Evolutionary conservation across 2,888 invertebrate species (phyloP), one percentile per base, ranked within the genome.

Genomic region (Cataglyphis altisquamis): DNA sequence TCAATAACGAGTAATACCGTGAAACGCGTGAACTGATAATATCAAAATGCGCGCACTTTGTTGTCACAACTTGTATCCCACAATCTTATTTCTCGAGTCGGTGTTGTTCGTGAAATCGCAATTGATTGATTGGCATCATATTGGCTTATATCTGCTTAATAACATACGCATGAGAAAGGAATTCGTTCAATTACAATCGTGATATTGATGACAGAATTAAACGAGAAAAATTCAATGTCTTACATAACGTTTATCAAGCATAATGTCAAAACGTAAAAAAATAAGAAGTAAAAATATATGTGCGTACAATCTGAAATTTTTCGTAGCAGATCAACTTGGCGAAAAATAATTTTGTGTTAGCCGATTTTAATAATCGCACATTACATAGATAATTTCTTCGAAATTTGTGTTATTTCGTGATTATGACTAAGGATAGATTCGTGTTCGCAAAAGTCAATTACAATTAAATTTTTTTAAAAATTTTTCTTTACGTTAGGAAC

Each of bases 91-190:
- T 15, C 15, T 67, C 15, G 25, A 67, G 45, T 55, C 39, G 52
- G 25, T 67, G 29, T 87, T 64, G 32, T 82, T 87, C 62, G 39
- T 63, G 68, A 83, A 73, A 57, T 82, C 39, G 77, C 39, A 48
- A 83, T 87, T 63, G 64, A 78, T 88, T 66, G 77, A 81, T 83
- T 63, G 68, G 81, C 68, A 73, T 81, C 55, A 45, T 64, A 77
- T 83, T 77, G 48, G 57, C 39, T 72, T 72, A 57, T 57, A 68
- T 57, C 41, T 73, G 45, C 18, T 84, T 52, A 73, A 84, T 52
- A 66, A 9, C 60, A 55, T 60, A 67, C 32, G 57, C 25, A 52
- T 57, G 80, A 52, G 21, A 63, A 74, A 73, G 18, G n/a, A 74
- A 48, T 45, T 62, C 0, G n/a, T 62, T 6, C 32, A 62, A 60